These are phyloP conservation scores for Philaethria dido DNA, from an alignment of 2,888 invertebrate genomes.

Conservation along the genomic window DNA sequence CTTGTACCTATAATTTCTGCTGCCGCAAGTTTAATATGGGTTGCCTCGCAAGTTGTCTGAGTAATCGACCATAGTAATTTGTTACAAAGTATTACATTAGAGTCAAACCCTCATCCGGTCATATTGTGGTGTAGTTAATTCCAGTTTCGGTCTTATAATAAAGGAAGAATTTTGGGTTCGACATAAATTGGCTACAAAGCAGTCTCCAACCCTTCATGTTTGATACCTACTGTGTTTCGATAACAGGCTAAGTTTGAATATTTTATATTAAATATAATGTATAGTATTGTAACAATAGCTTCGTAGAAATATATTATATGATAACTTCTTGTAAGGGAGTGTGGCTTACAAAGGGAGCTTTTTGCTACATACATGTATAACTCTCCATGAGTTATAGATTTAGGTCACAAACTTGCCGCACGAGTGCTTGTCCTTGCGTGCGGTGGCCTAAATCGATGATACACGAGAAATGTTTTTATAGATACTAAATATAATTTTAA, in stretches of 20 bases:
- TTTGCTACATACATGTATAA: slow-evolving; percentile 17
- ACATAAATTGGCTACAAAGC: slow-evolving; percentile 7
- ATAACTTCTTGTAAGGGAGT: slow-evolving; percentile 14
- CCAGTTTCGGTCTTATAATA: slow-evolving; percentile 22
- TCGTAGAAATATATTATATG: slow-evolving; percentile 13
- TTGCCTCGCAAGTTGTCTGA: slow-evolving; percentile 25
- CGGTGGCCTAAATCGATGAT: slow-evolving; percentile 27
- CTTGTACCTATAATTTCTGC: slow-evolving; percentile 25
- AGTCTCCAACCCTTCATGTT: slow-evolving; percentile 13
- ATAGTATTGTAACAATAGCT: background rate
- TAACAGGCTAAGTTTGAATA: background rate
- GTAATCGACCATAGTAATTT: slow-evolving; percentile 36
- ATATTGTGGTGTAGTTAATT: slow-evolving; percentile 25
- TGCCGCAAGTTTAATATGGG: slow-evolving; percentile 31
- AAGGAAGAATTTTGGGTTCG: slow-evolving; percentile 8
- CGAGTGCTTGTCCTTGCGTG: slow-evolving; percentile 24
- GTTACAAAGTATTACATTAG: slow-evolving; percentile 36
- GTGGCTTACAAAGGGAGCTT: slow-evolving; percentile 26
- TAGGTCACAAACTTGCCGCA: slow-evolving; percentile 28
- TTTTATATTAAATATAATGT: background rate
- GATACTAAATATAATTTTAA: slow-evolving; percentile 11
- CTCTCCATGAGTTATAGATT: slow-evolving; percentile 27
- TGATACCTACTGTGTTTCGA: background rate
- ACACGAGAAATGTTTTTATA: slow-evolving; percentile 6
- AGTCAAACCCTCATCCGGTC: slow-evolving; percentile 33